Evolutionary conservation across 2,888 invertebrate species (phyloP).

Genomic region (Hyppa rectilinea): DNA sequence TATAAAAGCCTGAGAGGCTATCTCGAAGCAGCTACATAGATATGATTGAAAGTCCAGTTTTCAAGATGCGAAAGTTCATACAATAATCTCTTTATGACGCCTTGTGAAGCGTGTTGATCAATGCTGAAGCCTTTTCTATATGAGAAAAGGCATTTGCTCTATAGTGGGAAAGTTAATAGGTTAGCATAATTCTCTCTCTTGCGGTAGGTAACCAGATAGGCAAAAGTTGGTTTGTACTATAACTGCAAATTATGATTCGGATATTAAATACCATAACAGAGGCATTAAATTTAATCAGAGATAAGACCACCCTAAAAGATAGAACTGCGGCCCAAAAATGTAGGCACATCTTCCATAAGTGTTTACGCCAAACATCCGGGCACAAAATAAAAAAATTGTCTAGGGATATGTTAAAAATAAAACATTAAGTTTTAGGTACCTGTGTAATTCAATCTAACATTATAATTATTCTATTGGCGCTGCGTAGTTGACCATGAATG

Average conservation of each 20-base stretch:
- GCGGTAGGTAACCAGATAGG: not conserved
- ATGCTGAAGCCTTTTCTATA: not conserved
- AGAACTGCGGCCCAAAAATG: not conserved
- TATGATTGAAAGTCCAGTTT: not conserved
- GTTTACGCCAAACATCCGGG: not conserved
- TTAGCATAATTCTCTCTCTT: not conserved
- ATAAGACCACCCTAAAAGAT: too few relatives aligned
- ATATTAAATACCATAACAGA: not conserved
- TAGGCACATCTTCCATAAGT: not conserved
- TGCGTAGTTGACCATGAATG: constrained; percentile 48
- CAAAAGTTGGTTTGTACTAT: not conserved
- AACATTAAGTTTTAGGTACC: constrained; percentile 4
- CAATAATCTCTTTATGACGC: not conserved
- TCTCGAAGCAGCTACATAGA: not conserved
- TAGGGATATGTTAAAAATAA: not conserved
- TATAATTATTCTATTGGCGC: constrained; percentile 28
- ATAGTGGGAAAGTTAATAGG: not conserved
- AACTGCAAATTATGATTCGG: not conserved
- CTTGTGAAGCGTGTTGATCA: not conserved
- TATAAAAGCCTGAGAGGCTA: not conserved
- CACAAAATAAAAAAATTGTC: not conserved
- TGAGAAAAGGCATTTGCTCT: not conserved
- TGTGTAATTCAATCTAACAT: constrained; percentile 4
- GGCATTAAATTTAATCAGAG: not conserved
- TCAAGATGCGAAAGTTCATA: not conserved